Evolutionary conservation across 35 echinoderm and acorn worm genomes (phyloP).

Genomic region (Lytechinus pictus): DNA sequence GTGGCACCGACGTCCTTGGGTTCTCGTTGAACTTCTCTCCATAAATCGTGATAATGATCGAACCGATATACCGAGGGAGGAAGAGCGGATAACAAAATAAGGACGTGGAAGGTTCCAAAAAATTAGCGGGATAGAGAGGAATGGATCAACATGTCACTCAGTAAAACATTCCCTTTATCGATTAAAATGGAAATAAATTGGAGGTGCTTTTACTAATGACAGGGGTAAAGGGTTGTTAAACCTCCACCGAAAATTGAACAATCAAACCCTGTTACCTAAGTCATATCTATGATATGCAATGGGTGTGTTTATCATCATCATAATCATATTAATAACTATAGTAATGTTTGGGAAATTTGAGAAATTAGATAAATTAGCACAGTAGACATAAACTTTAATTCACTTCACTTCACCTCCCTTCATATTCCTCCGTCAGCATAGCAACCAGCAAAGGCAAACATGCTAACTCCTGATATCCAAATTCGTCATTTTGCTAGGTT

Average conservation of each 20-base stretch:
- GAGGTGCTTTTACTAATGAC: neutral
- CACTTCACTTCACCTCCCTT: neutral
- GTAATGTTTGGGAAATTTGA: neutral
- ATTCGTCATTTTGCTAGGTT: too few relatives aligned
- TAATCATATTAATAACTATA: neutral
- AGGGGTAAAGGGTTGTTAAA: neutral
- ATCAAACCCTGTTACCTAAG: neutral
- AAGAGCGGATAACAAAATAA: constrained; percentile 43
- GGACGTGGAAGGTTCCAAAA: constrained; percentile 23
- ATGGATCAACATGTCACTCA: neutral
- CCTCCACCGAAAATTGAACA: neutral
- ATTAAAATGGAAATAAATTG: neutral
- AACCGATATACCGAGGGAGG: neutral
- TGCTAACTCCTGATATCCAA: too few relatives aligned
- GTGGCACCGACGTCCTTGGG: constrained; percentile 34
- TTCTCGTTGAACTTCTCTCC: neutral
- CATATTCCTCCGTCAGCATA: too few relatives aligned
- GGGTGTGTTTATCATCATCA: neutral
- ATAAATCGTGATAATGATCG: constrained; percentile 33
- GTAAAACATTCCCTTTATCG: neutral
- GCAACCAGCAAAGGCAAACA: too few relatives aligned
- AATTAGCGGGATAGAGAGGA: constrained; percentile 24
- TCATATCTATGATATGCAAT: neutral
- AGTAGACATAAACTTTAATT: neutral
- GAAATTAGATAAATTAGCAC: neutral